Conservation (phyloP, 2,888 invertebrate genomes). For the Mythimna pallens region DNA sequence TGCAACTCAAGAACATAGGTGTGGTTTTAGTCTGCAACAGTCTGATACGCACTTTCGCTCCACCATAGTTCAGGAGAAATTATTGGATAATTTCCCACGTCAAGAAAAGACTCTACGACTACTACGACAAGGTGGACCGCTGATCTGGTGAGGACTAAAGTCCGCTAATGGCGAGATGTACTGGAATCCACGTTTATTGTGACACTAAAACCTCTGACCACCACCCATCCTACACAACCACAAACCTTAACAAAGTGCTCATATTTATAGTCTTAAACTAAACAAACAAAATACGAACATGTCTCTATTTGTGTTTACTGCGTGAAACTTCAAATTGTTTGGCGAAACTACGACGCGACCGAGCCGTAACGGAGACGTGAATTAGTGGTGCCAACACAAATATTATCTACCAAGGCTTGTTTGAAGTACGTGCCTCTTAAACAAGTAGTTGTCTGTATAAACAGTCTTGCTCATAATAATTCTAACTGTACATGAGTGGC, state of each 20-base stretch:
- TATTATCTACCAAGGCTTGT: constrained; percentile 70
- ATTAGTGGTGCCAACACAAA: constrained; percentile 75
- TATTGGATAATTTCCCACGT: no score
- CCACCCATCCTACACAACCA: not conserved
- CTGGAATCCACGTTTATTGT: no score
- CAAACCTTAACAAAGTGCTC: not conserved
- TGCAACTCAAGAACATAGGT: no score
- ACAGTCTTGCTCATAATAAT: constrained; percentile 62
- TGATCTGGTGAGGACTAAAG: not conserved
- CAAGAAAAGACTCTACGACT: no score
- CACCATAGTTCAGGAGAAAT: no score
- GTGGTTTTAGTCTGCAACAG: no score
- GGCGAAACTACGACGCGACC: constrained; percentile 66
- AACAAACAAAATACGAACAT: constrained; percentile 42
- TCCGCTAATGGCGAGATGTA: no score
- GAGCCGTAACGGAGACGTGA: constrained; percentile 61
- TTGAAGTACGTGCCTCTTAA: constrained; percentile 66
- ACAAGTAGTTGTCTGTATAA: constrained; percentile 49
- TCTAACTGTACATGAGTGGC: constrained; percentile 49
- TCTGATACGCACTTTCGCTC: no score
- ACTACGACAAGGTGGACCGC: not conserved
- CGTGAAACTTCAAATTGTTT: constrained; percentile 69
- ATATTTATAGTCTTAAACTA: constrained; percentile 18
- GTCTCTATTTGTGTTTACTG: constrained; percentile 64
- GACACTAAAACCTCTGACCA: no score